These are phyloP conservation scores for Lucilia sericata DNA, from an alignment of 1,140 invertebrate genomes.

Conservation along the genomic window DNA sequence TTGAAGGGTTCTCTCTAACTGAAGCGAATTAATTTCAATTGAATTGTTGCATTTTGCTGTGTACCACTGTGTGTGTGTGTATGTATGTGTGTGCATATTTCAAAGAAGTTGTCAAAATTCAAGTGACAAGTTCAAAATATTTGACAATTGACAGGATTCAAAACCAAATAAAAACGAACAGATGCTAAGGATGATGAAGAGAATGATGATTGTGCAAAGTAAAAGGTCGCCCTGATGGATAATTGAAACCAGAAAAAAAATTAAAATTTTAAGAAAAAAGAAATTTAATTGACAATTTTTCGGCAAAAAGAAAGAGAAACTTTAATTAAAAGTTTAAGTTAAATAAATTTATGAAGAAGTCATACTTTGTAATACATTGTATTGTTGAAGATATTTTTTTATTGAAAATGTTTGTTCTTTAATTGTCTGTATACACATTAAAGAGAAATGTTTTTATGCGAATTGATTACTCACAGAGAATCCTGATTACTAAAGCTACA, in stretches of 20 bases:
- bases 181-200: not conserved
- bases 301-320: not conserved
- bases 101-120: conserved; percentile 38
- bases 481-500: no score
- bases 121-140: conserved; percentile 35
- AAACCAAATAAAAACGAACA: not conserved
- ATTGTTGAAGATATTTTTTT: not conserved
- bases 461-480: not conserved
- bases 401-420: not conserved
- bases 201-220: not conserved
- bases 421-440: not conserved
- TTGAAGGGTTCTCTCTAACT: not conserved
- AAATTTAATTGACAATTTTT: not conserved
- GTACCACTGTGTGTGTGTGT: no score
- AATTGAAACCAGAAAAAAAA: conserved; percentile 11
- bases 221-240: conserved; percentile 9
- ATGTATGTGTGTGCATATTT: no score
- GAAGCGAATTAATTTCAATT: conserved; percentile 32
- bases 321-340: not conserved
- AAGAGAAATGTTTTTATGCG: not conserved
- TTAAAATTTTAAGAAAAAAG: not conserved
- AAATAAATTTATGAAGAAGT: not conserved
- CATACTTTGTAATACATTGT: conserved; percentile 5
- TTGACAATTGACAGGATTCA: conserved; percentile 28
- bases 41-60: not conserved